phyloP scores from a whole-genome alignment of 2,113 vertebrate genomes.

The Ciconia maguari region DNA sequence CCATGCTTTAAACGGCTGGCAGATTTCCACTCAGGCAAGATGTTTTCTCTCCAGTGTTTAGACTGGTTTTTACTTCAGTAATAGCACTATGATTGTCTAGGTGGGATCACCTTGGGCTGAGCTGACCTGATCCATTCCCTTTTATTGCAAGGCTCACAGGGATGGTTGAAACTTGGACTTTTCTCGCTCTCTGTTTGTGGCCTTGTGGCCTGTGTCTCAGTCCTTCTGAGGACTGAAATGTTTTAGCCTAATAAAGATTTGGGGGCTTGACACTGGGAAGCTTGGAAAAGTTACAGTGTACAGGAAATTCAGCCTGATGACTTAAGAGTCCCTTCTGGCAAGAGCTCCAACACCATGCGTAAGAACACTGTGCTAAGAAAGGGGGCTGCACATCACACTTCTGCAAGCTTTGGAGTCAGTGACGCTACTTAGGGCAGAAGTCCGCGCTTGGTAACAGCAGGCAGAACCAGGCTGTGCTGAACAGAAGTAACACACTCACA shows the following conservation, averaged over 20 bases:
- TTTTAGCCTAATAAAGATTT: neutral
- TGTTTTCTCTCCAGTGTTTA: neutral
- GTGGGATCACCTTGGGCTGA: neutral
- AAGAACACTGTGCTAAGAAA: neutral
- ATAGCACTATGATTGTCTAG: rapidly evolving
- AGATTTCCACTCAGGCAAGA: neutral
- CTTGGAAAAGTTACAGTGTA: neutral
- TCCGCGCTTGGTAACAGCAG: neutral
- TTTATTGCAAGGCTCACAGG: neutral
- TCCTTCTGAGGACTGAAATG: neutral
- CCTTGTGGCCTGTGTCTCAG: no score
- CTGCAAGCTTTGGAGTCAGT: neutral
- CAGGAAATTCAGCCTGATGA: neutral
- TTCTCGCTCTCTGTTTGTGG: neutral
- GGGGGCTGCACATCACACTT: neutral
- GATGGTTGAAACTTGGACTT: neutral
- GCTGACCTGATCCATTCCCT: neutral
- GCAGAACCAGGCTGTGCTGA: neutral
- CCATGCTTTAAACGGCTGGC: rapidly evolving
- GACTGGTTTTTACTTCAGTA: rapidly evolving
- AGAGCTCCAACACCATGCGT: neutral
- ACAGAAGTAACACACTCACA: neutral
- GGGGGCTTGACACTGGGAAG: neutral
- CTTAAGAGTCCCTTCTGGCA: neutral
- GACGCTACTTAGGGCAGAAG: neutral